phyloP scores from a whole-genome alignment of 2,888 invertebrate species.

The Drosophila neonasuta region DNA sequence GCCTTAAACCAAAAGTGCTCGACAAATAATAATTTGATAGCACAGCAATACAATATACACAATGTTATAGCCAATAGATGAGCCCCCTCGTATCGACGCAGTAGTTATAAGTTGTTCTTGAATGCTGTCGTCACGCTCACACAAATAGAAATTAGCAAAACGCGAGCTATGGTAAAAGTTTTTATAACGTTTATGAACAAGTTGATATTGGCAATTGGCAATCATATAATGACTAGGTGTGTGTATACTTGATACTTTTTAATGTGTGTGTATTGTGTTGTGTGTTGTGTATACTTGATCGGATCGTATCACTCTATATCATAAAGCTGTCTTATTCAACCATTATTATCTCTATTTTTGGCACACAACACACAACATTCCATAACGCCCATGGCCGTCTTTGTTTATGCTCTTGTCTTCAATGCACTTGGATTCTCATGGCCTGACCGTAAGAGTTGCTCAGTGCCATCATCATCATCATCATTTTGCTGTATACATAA shows the following conservation, averaged over 20 bases:
- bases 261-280: neutral
- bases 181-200: slow-evolving; percentile 16
- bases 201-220: slow-evolving; percentile 16
- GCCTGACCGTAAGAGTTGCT: slow-evolving; percentile 39
- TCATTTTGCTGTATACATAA: slow-evolving; percentile 26
- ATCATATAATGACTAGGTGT: slow-evolving; percentile 1
- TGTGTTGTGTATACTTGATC: neutral
- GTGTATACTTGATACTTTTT: neutral
- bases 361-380: slow-evolving; percentile 29
- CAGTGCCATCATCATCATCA: slow-evolving; percentile 38
- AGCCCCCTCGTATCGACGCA: slow-evolving; percentile 29
- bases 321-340: slow-evolving; percentile 21
- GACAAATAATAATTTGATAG: slow-evolving; percentile 38
- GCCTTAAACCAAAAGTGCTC: slow-evolving; percentile 24
- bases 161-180: slow-evolving; percentile 14
- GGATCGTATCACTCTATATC: slow-evolving; percentile 18
- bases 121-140: slow-evolving; percentile 43
- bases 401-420: slow-evolving; percentile 46
- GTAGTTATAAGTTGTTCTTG: slow-evolving; percentile 4
- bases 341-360: slow-evolving; percentile 41
- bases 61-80: slow-evolving; percentile 28
- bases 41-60: slow-evolving; percentile 4
- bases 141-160: slow-evolving; percentile 28
- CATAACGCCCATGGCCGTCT: slow-evolving; percentile 42
- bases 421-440: slow-evolving; percentile 53